Conservation (phyloP, 2,113 vertebrate genomes). For the Alethe diademata region DNA sequence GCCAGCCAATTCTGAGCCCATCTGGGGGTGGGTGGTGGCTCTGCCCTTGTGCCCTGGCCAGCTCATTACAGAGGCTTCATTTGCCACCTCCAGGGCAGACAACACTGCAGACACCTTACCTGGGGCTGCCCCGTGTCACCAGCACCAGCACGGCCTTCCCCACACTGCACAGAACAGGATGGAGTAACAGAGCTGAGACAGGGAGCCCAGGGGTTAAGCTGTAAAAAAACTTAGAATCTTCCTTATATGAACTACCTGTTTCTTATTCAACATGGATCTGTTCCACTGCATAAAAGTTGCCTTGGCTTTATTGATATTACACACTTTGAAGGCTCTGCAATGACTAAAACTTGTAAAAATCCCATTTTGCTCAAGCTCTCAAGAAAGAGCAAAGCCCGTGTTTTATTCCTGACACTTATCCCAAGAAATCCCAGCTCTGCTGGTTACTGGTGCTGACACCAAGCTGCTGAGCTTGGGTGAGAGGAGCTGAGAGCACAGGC, state of each 20-base stretch:
- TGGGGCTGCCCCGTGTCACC: background rate
- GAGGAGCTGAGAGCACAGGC: background rate
- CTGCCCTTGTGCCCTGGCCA: background rate
- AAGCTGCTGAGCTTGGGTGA: background rate
- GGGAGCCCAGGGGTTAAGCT: background rate
- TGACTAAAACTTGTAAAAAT: background rate
- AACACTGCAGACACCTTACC: background rate
- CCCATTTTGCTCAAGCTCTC: background rate
- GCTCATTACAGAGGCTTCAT: background rate
- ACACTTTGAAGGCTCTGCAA: background rate
- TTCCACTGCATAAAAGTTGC: background rate
- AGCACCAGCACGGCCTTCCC: background rate
- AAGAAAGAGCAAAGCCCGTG: rapidly evolving
- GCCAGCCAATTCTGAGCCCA: background rate
- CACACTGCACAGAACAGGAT: background rate
- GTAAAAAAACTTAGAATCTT: background rate
- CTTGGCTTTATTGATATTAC: background rate
- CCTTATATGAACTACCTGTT: background rate
- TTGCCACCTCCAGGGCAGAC: background rate
- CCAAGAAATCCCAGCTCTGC: background rate
- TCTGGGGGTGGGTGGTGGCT: background rate
- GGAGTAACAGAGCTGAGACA: background rate
- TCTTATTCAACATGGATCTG: background rate
- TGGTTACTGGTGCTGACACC: background rate
- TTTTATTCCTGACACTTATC: background rate